These are phyloP conservation scores for Channa striata DNA, from an alignment of 2,797 vertebrate species.

Conservation along the genomic window DNA sequence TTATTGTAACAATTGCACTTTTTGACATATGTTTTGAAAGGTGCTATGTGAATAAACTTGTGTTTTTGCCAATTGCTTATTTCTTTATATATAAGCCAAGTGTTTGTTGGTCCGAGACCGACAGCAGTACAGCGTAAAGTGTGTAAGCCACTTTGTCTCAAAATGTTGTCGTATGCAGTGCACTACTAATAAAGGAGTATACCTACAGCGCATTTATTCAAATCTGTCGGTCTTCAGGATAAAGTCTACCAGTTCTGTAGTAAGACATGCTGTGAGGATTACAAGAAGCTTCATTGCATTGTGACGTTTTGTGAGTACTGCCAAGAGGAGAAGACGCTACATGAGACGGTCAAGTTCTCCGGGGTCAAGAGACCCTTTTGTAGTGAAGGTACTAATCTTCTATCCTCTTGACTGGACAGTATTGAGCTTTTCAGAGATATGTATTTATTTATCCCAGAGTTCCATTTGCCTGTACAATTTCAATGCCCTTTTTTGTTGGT, in stretches of 20 bases:
- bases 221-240: constrained; percentile 84
- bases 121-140: neutral
- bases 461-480: neutral
- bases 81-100: too few species aligned
- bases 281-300: constrained; percentile 98
- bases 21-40: too few species aligned
- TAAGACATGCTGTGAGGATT: constrained; percentile 95
- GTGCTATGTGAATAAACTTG: too few species aligned
- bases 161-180: neutral
- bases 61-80: too few species aligned
- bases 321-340: constrained; percentile 98
- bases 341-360: constrained; percentile 96
- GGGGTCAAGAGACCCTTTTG: constrained; percentile 97
- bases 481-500: neutral
- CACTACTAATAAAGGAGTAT: neutral
- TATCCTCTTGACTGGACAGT: neutral
- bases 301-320: constrained; percentile 98
- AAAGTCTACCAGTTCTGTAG: constrained; percentile 98
- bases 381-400: constrained; percentile 91
- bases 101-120: neutral
- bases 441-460: too few species aligned
- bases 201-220: neutral
- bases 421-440: too few species aligned
- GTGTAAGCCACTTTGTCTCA: neutral
- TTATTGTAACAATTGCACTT: too few species aligned